Evolutionary conservation across 2,888 invertebrate genomes (phyloP).

Genomic region (Hyposoter didymator): DNA sequence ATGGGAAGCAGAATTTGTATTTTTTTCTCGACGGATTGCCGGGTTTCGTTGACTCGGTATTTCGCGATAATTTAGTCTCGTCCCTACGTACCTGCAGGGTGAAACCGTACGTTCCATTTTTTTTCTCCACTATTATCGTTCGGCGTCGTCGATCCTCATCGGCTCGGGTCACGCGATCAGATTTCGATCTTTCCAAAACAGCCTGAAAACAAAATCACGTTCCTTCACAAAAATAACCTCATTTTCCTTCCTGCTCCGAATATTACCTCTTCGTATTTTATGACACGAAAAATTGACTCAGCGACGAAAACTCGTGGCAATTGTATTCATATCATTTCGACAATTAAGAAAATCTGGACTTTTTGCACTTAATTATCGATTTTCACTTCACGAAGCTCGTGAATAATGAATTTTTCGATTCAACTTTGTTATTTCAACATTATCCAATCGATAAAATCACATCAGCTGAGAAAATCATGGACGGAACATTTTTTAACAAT

Average conservation of each 20-base stretch:
- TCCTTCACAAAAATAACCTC: background rate
- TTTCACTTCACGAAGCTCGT: background rate
- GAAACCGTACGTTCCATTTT: constrained; percentile 96
- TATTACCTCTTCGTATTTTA: too few relatives aligned
- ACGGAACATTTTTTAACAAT: background rate
- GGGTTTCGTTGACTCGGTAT: background rate
- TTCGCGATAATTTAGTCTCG: background rate
- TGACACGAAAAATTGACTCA: background rate
- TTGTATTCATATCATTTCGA: background rate
- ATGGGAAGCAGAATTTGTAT: too few relatives aligned
- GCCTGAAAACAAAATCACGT: constrained; percentile 82
- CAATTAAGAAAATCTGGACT: background rate
- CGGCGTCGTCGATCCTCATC: constrained; percentile 95
- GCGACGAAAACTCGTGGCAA: background rate
- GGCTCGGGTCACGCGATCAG: constrained; percentile 90
- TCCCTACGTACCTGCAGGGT: constrained; percentile 90
- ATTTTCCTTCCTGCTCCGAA: background rate
- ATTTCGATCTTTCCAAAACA: constrained; percentile 89
- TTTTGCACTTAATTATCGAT: background rate
- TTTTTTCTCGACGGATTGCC: too few relatives aligned
- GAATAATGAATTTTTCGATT: background rate
- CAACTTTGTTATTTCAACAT: background rate
- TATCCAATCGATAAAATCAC: background rate
- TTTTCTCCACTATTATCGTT: constrained; percentile 96
- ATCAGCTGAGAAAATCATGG: background rate